Conservation (phyloP, 1,140 invertebrate species). For the Amyelois transitella region DNA sequence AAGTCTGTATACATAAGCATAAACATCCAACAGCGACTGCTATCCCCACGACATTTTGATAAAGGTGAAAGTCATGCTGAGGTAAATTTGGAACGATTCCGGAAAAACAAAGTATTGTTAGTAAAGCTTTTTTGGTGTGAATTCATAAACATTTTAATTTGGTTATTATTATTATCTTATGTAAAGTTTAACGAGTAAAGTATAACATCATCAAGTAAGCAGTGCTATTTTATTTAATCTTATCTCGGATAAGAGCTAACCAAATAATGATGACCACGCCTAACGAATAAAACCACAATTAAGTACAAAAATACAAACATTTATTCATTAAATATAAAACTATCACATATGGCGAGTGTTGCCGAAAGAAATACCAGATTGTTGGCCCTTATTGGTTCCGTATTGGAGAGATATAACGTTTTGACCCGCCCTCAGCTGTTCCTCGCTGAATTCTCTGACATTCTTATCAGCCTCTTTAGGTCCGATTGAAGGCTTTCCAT, state of each 20-base stretch:
- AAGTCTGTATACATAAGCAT: too few species aligned
- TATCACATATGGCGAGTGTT: conserved; percentile 94
- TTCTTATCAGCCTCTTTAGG: conserved; percentile 96
- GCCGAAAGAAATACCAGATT: conserved; percentile 95
- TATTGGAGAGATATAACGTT: conserved; percentile 94
- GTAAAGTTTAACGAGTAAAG: too few species aligned
- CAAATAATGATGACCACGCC: background rate
- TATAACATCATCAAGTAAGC: too few species aligned
- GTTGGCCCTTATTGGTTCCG: conserved; percentile 94
- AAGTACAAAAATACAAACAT: conserved; percentile 37
- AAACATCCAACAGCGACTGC: too few species aligned
- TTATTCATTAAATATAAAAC: conserved; percentile 30
- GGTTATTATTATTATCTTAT: too few species aligned
- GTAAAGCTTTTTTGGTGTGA: too few species aligned
- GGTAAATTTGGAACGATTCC: too few species aligned
- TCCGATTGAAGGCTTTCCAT: conserved; percentile 90
- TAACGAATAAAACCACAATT: background rate
- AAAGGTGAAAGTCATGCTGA: too few species aligned
- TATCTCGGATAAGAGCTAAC: background rate
- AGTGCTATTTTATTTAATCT: background rate
- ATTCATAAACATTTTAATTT: too few species aligned
- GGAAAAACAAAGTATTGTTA: too few species aligned
- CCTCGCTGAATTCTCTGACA: conserved; percentile 90
- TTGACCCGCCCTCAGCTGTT: conserved; percentile 92
- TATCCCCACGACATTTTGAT: background rate